These are phyloP conservation scores for Plagodis dolabraria DNA, from an alignment of 2,888 invertebrate species.

Conservation along the genomic window DNA sequence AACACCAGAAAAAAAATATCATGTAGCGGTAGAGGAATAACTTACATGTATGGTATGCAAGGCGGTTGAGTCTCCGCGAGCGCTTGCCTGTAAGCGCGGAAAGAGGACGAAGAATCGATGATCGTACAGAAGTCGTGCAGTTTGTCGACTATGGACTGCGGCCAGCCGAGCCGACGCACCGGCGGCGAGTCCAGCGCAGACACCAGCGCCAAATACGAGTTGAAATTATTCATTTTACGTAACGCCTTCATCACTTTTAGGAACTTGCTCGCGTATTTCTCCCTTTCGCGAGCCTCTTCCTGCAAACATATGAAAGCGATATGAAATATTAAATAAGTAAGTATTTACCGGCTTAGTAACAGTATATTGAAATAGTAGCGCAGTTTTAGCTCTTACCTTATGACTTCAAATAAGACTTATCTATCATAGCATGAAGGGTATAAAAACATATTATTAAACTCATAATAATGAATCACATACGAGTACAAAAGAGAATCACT, in stretches of 20 bases:
- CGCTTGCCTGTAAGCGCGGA: constrained; percentile 97
- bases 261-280: constrained; percentile 97
- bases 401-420: too few relatives aligned
- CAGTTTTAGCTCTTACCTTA: too few relatives aligned
- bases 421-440: too few relatives aligned
- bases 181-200: constrained; percentile 99
- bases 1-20: too few relatives aligned
- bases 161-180: constrained; percentile 96
- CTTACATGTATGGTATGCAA: constrained; percentile 99
- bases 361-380: too few relatives aligned
- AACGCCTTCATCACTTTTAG: constrained; percentile 99
- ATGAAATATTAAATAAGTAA: too few relatives aligned
- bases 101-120: constrained; percentile 99
- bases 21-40: neutral
- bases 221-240: constrained; percentile 98
- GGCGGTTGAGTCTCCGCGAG: constrained; percentile 98
- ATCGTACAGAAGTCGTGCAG: constrained; percentile 97
- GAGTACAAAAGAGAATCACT: too few relatives aligned
- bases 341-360: too few relatives aligned
- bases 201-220: constrained; percentile 97
- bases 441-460: too few relatives aligned
- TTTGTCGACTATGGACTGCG: constrained; percentile 95
- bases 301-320: constrained; percentile 34
- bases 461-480: too few relatives aligned
- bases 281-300: constrained; percentile 96